Evolutionary conservation across 2,113 vertebrate species (phyloP).

Genomic region (Drymodes brunneopygia): DNA sequence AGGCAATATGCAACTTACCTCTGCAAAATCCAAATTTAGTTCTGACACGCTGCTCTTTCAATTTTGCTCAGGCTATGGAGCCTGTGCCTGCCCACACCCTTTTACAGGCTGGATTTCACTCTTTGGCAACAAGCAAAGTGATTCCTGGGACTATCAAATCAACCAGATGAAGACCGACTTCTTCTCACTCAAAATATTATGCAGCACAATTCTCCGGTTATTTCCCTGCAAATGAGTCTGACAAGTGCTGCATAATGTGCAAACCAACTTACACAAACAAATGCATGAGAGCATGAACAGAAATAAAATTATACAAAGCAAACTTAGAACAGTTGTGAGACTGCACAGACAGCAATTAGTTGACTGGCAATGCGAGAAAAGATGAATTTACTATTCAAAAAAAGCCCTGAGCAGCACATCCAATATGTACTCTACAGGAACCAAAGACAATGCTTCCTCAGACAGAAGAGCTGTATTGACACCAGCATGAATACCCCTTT

Average conservation of each 20-base stretch:
- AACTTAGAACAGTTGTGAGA: background rate
- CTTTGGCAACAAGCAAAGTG: background rate
- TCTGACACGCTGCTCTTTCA: background rate
- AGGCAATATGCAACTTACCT: background rate
- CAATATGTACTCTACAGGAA: background rate
- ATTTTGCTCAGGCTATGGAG: background rate
- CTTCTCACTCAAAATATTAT: slow-evolving; percentile 2
- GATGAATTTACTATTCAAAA: background rate
- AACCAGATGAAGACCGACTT: background rate
- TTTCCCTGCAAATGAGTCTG: background rate
- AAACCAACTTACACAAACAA: background rate
- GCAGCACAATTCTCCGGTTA: background rate
- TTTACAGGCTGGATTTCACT: background rate
- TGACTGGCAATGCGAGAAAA: background rate
- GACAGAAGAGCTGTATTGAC: background rate
- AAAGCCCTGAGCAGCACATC: background rate
- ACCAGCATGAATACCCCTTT: background rate
- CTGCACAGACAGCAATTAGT: background rate
- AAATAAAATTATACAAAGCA: background rate
- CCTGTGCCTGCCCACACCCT: background rate
- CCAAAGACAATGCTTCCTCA: background rate
- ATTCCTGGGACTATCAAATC: background rate
- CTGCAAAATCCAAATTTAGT: background rate
- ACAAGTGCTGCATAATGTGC: background rate
- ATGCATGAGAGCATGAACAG: background rate